phyloP scores from a whole-genome alignment of 2,888 invertebrate genomes.

The Tetheella fluctuosa region DNA sequence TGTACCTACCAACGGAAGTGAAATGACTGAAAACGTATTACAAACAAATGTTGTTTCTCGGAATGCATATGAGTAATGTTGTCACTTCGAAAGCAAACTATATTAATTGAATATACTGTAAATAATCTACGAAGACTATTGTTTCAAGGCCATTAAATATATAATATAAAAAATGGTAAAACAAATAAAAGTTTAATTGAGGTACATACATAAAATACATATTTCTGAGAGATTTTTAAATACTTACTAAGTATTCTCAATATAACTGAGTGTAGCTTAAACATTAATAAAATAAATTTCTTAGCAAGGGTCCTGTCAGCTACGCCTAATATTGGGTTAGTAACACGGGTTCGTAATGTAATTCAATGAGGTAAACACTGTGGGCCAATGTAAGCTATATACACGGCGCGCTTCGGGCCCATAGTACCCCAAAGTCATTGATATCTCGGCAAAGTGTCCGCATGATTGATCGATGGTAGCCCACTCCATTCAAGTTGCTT shows the following conservation, averaged over 20 bases:
- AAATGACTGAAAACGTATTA: too few relatives aligned
- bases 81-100: too few relatives aligned
- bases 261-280: constrained; percentile 18
- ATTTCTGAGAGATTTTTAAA: background rate
- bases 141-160: too few relatives aligned
- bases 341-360: constrained; percentile 34
- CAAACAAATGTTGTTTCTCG: too few relatives aligned
- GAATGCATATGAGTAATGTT: too few relatives aligned
- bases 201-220: too few relatives aligned
- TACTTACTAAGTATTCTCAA: background rate
- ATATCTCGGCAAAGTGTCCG: constrained; percentile 57
- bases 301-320: constrained; percentile 36
- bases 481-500: constrained; percentile 42
- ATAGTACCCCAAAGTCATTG: constrained; percentile 45
- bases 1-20: too few relatives aligned
- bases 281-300: constrained; percentile 41
- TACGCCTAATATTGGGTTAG: constrained; percentile 34
- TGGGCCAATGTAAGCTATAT: constrained; percentile 19
- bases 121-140: too few relatives aligned
- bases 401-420: constrained; percentile 26
- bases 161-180: too few relatives aligned
- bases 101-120: too few relatives aligned
- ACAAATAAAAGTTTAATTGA: too few relatives aligned
- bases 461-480: constrained; percentile 64
- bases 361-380: constrained; percentile 46